A percentile compares a stretch with the other conserved stretches of the same genome.
phyloP scores from a whole-genome alignment of 2,797 vertebrate genomes.

The Erpetoichthys calabaricus region DNA sequence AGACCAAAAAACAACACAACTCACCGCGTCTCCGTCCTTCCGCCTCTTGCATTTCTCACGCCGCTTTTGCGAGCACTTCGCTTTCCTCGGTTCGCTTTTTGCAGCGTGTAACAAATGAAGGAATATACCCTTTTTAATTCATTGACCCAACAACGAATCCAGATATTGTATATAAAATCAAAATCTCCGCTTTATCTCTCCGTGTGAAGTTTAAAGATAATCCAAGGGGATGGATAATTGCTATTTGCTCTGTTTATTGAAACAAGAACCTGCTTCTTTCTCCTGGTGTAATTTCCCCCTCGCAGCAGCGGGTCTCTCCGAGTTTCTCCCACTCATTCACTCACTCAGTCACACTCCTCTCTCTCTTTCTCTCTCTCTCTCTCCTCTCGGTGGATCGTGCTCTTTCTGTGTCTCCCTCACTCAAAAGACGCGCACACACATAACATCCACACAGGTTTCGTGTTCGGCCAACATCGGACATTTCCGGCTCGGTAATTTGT shows the following conservation, averaged over 20 bases:
- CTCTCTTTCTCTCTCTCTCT: slow-evolving; percentile 15
- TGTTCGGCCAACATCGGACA: slow-evolving; percentile 4
- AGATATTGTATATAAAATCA: slow-evolving; percentile 2
- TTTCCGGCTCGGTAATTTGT: slow-evolving; percentile 1
- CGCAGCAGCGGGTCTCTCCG: slow-evolving; percentile 6
- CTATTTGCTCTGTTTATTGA: slow-evolving; percentile 1
- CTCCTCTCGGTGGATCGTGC: slow-evolving; percentile 8
- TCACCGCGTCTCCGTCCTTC: slow-evolving; percentile 13
- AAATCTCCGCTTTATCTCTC: background rate
- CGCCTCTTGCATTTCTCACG: slow-evolving; percentile 18
- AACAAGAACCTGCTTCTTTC: background rate
- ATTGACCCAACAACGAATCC: slow-evolving; percentile 13
- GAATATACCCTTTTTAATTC: slow-evolving; percentile 13
- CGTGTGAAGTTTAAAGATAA: slow-evolving; percentile 6
- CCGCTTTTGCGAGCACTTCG: slow-evolving; percentile 12
- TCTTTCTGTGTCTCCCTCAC: slow-evolving; percentile 10
- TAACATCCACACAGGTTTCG: slow-evolving; percentile 5
- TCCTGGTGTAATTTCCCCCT: slow-evolving; percentile 8
- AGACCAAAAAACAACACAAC: slow-evolving; percentile 7
- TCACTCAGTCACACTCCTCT: slow-evolving; percentile 12
- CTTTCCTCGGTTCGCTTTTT: slow-evolving; percentile 11
- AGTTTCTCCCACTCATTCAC: slow-evolving; percentile 15
- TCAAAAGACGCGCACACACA: background rate
- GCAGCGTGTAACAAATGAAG: slow-evolving; percentile 8
- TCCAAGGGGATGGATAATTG: slow-evolving; percentile 7